Evolutionary conservation across 2,113 vertebrate species (phyloP), one percentile per base, ranked within the genome.

Genomic region (Phaethon lepturus): DNA sequence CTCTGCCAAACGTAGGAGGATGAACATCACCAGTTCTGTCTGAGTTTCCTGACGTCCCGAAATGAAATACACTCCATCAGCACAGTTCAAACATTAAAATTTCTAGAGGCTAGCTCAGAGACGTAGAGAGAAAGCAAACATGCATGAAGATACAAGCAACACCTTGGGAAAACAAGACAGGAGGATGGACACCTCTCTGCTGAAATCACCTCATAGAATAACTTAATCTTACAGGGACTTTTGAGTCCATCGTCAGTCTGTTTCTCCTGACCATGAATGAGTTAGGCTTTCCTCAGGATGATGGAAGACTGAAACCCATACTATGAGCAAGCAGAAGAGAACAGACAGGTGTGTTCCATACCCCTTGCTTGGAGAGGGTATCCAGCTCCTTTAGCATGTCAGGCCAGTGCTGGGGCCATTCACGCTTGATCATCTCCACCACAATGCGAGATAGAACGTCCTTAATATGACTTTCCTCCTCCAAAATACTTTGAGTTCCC

Each of bases 321-420:
- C 49, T 23, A 80, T 2, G 11, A 44, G 63, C 58, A 67, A 94
- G 38, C 10, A 31, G 76, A 95, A 85, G 25, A 71, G 40, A 84
- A 71, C 5, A 56, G 55, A 93, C 49, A 33, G 14, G 7, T 53
- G 9, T 52, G 56, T 66, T 81, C 44, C 98, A 88, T 98, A 99
- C 99, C 98, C 99, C 99, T 96, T 98, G 98, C 92, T 98, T 98
- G 42, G 99, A 99, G 73, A 99, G 98, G 1, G 98, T 96, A 83
- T 99, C 99, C 98, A 99, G 97, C 97, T 99, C 99, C 95, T 99
- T 98, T 6, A 99, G 98, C 99, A 99, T 99, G 66, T 99, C 98
- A 63, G 99, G 99, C 99, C 99, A 99, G 74, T 99, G 98, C 91
- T 99, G 99, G 40, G 99, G 99, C 99, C 99, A 99, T 80, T 99